Evolutionary conservation across 2,113 vertebrate genomes (phyloP).

Genomic region (Cyanistes caeruleus): DNA sequence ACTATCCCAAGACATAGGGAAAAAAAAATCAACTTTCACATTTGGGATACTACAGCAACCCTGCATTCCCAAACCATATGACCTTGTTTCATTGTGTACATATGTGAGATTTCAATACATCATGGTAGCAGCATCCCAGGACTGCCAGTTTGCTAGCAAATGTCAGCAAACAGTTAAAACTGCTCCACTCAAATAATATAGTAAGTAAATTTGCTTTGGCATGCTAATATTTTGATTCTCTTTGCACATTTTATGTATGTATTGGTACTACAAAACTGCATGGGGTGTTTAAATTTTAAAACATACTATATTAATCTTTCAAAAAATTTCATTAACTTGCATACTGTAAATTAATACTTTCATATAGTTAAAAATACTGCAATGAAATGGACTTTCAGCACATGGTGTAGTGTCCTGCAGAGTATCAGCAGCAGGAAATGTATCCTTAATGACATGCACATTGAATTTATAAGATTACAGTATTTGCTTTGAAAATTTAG

Average conservation of each 20-base stretch:
- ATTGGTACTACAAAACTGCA: not conserved
- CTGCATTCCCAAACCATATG: not conserved
- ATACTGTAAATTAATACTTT: constrained; percentile 48
- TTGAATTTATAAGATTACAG: not conserved
- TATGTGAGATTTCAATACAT: not conserved
- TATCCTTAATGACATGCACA: not conserved
- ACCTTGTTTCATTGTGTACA: not conserved
- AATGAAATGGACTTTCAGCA: constrained; percentile 17
- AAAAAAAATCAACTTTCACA: not conserved
- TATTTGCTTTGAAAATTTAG: constrained; percentile 1
- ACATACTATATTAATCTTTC: not conserved
- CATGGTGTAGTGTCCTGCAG: not conserved
- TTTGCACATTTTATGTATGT: not conserved
- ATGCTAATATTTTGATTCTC: not conserved
- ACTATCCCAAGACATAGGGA: not conserved
- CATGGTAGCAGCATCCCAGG: not conserved
- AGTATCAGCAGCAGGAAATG: constrained; percentile 14
- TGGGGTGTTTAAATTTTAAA: constrained; percentile 53
- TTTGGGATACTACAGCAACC: not conserved
- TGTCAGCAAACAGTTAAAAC: not conserved
- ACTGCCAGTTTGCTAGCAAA: not conserved
- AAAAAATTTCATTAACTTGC: constrained; percentile 22
- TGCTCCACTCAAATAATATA: not conserved
- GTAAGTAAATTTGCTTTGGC: not conserved
- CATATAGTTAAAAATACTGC: constrained; percentile 25